These are phyloP conservation scores for Microplitis mediator DNA, from an alignment of 1,140 invertebrate species.

Conservation along the genomic window DNA sequence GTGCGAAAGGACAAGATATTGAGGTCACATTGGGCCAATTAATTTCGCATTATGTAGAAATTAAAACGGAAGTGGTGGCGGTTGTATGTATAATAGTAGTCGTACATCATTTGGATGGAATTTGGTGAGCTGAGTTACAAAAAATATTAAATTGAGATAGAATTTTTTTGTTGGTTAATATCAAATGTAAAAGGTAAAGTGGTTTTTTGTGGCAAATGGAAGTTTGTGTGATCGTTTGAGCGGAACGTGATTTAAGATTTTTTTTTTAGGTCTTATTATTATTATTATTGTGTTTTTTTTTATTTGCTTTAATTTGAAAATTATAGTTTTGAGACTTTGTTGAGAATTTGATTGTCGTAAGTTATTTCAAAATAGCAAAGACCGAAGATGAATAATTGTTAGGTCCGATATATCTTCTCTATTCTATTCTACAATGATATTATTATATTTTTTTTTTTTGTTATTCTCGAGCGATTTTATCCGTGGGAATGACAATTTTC, in stretches of 20 bases:
- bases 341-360: neutral
- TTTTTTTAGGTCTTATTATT: slow-evolving; percentile 11
- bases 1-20: slow-evolving; percentile 1
- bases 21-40: neutral
- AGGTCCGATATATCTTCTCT: neutral
- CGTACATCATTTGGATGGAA: neutral
- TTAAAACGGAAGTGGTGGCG: neutral
- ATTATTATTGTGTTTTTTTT: slow-evolving; percentile 17
- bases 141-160: neutral
- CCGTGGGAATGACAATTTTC: slow-evolving; percentile 4
- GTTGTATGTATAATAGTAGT: no score
- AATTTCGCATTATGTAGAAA: neutral
- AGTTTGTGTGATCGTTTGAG: slow-evolving; percentile 32
- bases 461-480: neutral
- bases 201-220: neutral
- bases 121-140: neutral
- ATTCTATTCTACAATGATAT: neutral
- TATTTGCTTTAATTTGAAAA: slow-evolving; percentile 28
- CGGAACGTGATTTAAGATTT: slow-evolving; percentile 32
- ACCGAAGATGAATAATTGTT: neutral
- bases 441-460: neutral
- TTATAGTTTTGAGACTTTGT: slow-evolving; percentile 3
- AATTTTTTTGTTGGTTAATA: neutral
- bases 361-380: neutral
- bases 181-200: neutral